Evolutionary conservation across 2,797 vertebrate species (phyloP).

Genomic region (Mormyrus hasselquistii): DNA sequence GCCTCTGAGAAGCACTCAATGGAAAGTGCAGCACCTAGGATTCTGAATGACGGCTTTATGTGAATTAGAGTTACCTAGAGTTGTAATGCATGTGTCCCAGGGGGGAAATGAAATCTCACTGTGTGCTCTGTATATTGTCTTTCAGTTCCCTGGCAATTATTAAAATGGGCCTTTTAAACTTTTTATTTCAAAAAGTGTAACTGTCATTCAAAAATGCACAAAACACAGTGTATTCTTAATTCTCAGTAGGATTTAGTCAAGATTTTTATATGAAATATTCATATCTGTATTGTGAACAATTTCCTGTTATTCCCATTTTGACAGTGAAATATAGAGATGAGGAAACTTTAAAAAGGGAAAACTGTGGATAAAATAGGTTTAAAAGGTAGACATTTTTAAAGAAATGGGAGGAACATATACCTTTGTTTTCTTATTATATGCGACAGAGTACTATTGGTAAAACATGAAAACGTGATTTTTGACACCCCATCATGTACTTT

Average conservation of each 20-base stretch:
- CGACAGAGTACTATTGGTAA: neutral
- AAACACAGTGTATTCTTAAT: neutral
- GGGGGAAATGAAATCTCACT: neutral
- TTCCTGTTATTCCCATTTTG: neutral
- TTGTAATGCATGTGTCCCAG: neutral
- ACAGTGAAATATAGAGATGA: neutral
- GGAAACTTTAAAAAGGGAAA: neutral
- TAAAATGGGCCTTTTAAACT: conserved; percentile 16
- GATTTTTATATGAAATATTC: conserved; percentile 5
- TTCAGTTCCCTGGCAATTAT: conserved; percentile 1
- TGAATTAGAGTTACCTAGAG: neutral
- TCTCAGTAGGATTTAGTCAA: neutral
- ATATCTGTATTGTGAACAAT: neutral
- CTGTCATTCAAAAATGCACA: conserved; percentile 2
- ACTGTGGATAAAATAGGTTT: neutral
- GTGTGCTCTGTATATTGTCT: conserved; percentile 7
- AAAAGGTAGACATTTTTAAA: neutral
- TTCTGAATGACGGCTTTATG: conserved; percentile 4
- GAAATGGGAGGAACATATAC: neutral
- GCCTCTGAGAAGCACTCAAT: neutral
- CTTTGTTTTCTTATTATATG: neutral
- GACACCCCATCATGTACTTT: neutral
- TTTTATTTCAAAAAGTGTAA: conserved; percentile 5
- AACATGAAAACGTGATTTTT: neutral
- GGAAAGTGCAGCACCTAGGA: neutral